Percentiles rank a stretch among this genome's conserved stretches.
Conservation (phyloP, 2,113 vertebrate genomes). For the Catharus bicknelli region DNA sequence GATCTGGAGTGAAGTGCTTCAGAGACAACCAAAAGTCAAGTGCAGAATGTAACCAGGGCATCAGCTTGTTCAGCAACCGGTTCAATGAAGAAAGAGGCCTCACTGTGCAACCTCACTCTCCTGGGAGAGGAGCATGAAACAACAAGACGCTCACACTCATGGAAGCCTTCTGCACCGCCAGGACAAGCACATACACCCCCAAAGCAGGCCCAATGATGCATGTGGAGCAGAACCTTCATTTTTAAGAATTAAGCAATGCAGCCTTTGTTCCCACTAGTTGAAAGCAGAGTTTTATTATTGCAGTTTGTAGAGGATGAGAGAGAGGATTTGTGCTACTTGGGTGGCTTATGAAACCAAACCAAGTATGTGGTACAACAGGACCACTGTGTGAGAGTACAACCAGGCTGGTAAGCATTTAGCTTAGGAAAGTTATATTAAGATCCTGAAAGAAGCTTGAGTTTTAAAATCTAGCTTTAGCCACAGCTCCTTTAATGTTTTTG, state of each 20-base stretch:
- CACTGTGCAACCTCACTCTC: not conserved
- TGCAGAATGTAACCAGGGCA: not conserved
- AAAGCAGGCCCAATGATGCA: fast-evolving
- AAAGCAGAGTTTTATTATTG: not conserved
- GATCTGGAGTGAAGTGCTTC: not conserved
- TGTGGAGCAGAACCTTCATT: not conserved
- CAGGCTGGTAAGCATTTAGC: not conserved
- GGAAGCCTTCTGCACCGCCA: not conserved
- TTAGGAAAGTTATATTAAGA: not conserved
- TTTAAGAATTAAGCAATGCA: not conserved
- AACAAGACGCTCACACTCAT: fast-evolving
- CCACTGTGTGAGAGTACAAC: not conserved
- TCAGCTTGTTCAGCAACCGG: not conserved
- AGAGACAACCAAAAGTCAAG: not conserved
- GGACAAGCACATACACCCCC: not conserved
- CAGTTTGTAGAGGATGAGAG: not conserved
- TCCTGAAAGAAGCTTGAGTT: not conserved
- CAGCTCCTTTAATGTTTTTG: not conserved
- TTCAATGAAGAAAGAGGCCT: not conserved
- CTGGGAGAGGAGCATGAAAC: not conserved
- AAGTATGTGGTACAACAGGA: not conserved
- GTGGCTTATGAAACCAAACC: not conserved
- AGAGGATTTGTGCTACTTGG: not conserved
- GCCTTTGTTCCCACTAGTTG: not conserved
- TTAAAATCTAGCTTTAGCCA: not conserved